A percentile compares a stretch with the other conserved stretches of the same genome.
phyloP scores from a whole-genome alignment of 2,888 invertebrate genomes.

The Acronicta psi region DNA sequence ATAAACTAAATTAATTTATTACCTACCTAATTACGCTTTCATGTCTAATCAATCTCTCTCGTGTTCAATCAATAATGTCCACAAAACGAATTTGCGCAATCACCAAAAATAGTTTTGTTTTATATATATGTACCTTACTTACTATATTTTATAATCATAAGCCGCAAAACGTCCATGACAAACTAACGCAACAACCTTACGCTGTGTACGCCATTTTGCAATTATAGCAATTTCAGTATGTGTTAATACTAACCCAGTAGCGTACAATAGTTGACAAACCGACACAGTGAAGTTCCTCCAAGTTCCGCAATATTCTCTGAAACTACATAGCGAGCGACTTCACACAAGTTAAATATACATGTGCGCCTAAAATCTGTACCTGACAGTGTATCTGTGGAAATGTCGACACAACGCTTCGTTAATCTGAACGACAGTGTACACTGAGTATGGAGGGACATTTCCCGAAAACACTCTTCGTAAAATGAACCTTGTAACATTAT shows the following conservation, averaged over 20 bases:
- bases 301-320: slow-evolving; percentile 1
- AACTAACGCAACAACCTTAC: background rate
- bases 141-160: background rate
- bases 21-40: no score
- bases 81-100: no score
- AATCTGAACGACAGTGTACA: slow-evolving; percentile 43
- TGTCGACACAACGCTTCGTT: slow-evolving; percentile 34
- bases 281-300: background rate
- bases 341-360: slow-evolving; percentile 22
- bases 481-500: slow-evolving; percentile 14
- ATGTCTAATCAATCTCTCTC: no score
- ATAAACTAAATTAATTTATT: no score
- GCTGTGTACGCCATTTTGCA: background rate
- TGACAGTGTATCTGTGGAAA: slow-evolving; percentile 30
- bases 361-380: slow-evolving; percentile 21
- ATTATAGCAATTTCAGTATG: background rate
- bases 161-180: background rate
- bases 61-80: no score
- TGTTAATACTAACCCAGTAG: background rate
- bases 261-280: background rate
- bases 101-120: background rate
- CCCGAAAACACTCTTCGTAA: slow-evolving; percentile 3
- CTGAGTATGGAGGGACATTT: slow-evolving; percentile 26
- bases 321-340: slow-evolving; percentile 8
- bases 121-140: background rate